Evolutionary conservation across 35 echinoderm and acorn worm genomes (phyloP).

Genomic region (Apostichopus californicus): DNA sequence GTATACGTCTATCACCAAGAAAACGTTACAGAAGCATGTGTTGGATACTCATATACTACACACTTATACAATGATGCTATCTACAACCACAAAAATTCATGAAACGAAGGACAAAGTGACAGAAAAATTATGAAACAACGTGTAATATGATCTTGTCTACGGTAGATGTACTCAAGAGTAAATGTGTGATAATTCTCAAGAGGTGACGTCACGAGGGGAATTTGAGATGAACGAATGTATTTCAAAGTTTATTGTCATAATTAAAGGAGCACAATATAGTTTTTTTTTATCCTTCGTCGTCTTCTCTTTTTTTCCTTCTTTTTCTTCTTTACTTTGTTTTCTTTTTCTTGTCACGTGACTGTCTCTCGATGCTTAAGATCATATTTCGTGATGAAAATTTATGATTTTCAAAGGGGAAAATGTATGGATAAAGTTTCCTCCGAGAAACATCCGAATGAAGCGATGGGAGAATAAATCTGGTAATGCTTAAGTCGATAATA

Average conservation of each 20-base stretch:
- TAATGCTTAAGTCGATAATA: neutral
- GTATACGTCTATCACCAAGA: too few relatives aligned
- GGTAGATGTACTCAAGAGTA: neutral
- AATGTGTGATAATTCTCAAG: slow-evolving; percentile 19
- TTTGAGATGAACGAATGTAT: slow-evolving; percentile 21
- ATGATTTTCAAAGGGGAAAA: neutral
- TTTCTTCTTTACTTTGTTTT: too few relatives aligned
- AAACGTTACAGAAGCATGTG: too few relatives aligned
- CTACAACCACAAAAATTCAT: slow-evolving; percentile 25
- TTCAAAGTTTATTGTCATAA: slow-evolving; percentile 14
- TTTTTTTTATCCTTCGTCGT: neutral
- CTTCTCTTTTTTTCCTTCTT: too few relatives aligned
- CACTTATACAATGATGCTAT: neutral
- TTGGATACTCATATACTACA: neutral
- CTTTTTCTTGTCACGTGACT: neutral
- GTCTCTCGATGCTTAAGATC: neutral
- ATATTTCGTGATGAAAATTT: neutral
- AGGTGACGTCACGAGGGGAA: slow-evolving; percentile 29
- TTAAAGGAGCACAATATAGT: slow-evolving; percentile 1
- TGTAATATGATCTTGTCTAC: slow-evolving; percentile 5
- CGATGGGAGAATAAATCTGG: neutral
- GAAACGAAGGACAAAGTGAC: slow-evolving; percentile 25
- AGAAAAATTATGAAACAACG: slow-evolving; percentile 26
- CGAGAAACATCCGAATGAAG: neutral
- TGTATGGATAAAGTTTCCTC: neutral